Percentiles rank a stretch among this genome's conserved stretches.
These are phyloP conservation scores for Antheraea yamamai DNA, from an alignment of 2,888 invertebrate species.

Conservation along the genomic window DNA sequence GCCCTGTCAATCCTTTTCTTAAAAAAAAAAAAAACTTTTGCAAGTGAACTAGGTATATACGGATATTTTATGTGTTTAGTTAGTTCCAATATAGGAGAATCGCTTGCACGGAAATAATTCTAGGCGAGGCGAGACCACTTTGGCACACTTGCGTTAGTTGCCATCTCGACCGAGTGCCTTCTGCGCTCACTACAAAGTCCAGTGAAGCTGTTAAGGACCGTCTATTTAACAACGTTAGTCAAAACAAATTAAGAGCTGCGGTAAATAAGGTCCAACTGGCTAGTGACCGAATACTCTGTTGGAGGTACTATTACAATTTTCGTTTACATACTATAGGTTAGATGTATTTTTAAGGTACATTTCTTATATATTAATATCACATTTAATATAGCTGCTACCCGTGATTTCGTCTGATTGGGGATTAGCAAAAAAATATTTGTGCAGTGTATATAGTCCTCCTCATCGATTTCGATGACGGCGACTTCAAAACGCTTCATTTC, in stretches of 20 bases:
- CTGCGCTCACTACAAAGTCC: neutral
- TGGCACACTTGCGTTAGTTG: neutral
- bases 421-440: no score
- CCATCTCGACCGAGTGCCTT: neutral
- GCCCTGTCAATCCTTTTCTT: no score
- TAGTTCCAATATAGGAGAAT: neutral
- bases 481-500: no score
- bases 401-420: no score
- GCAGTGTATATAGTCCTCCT: no score
- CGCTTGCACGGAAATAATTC: neutral
- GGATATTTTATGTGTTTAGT: neutral
- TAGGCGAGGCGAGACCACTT: neutral
- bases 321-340: neutral
- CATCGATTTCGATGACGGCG: no score
- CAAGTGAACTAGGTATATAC: neutral
- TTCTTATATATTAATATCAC: neutral
- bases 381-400: no score
- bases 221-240: neutral
- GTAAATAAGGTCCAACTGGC: neutral
- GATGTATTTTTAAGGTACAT: neutral
- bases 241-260: neutral
- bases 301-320: neutral
- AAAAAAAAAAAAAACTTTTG: no score
- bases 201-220: neutral
- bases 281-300: neutral